Percentiles rank a stretch among this genome's conserved stretches.
phyloP scores from a whole-genome alignment of 2,888 invertebrate species.

The Spatulosminthurus flaviceps region DNA sequence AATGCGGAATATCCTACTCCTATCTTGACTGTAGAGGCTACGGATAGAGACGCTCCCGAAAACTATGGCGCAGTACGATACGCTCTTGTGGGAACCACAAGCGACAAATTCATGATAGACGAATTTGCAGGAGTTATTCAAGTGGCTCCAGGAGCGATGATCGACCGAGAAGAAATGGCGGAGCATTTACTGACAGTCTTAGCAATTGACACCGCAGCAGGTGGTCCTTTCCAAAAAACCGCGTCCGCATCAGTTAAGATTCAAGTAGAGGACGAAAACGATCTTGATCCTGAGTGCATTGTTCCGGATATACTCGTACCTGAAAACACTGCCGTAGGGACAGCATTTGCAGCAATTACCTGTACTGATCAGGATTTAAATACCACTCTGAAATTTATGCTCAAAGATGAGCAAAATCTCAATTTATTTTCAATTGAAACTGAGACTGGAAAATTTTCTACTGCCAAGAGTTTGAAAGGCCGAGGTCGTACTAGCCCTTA shows the following conservation, averaged over 20 bases:
- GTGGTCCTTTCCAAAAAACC: conserved; percentile 75
- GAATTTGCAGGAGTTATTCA: conserved; percentile 75
- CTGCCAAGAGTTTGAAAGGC: conserved; percentile 56
- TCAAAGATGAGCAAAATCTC: conserved; percentile 57
- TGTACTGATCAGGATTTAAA: conserved; percentile 80
- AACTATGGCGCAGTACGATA: conserved; percentile 77
- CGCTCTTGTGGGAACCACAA: conserved; percentile 77
- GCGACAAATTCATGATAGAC: conserved; percentile 78
- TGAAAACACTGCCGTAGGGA: conserved; percentile 76
- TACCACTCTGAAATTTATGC: conserved; percentile 53
- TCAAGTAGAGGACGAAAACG: conserved; percentile 75
- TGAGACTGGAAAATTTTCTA: conserved; percentile 54
- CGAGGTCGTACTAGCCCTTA: conserved; percentile 60
- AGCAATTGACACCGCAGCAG: conserved; percentile 77
- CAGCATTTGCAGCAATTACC: conserved; percentile 74
- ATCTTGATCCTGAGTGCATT: conserved; percentile 78
- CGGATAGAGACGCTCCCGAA: conserved; percentile 71
- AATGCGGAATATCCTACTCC: conserved; percentile 75
- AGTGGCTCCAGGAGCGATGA: conserved; percentile 72
- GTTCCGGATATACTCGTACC: conserved; percentile 78
- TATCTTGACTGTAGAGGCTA: conserved; percentile 76
- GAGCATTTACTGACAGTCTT: conserved; percentile 76
- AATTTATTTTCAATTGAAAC: conserved; percentile 58
- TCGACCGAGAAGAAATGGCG: conserved; percentile 79
- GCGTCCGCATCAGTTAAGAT: conserved; percentile 70